phyloP scores from a whole-genome alignment of 2,888 invertebrate species.

The Hyppa rectilinea region DNA sequence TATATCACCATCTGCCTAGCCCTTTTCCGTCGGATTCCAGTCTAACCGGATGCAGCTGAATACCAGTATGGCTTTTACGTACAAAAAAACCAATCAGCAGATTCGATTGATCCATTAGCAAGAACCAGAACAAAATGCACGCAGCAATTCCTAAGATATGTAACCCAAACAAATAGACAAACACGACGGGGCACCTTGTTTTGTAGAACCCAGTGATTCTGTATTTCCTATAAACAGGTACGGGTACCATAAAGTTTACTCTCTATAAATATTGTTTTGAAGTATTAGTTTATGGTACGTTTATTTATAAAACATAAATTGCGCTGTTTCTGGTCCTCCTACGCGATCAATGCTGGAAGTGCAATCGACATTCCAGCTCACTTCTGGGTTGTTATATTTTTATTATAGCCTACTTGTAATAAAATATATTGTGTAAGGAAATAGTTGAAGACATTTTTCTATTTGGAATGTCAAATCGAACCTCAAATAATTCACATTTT shows the following conservation, averaged over 20 bases:
- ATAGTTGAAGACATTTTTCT: neutral
- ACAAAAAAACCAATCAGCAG: slow-evolving; percentile 10
- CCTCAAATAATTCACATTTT: neutral
- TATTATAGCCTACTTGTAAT: slow-evolving; percentile 16
- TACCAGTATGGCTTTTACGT: no score
- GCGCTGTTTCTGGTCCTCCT: slow-evolving; percentile 35
- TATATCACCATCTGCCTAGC: no score
- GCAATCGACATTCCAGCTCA: slow-evolving; percentile 56
- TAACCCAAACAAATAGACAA: slow-evolving; percentile 14
- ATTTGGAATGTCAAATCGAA: neutral
- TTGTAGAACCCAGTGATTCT: slow-evolving; percentile 16
- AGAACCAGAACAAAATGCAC: slow-evolving; percentile 10
- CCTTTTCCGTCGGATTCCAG: no score
- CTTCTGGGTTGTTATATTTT: slow-evolving; percentile 42
- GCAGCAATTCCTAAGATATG: slow-evolving; percentile 26
- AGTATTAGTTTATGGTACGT: slow-evolving; percentile 54
- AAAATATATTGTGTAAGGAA: slow-evolving; percentile 10
- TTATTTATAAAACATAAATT: slow-evolving; percentile 61
- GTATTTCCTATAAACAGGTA: slow-evolving; percentile 31
- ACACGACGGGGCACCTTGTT: slow-evolving; percentile 40
- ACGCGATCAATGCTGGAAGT: slow-evolving; percentile 43
- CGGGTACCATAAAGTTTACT: slow-evolving; percentile 26
- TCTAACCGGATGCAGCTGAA: no score
- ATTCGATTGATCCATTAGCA: slow-evolving; percentile 6
- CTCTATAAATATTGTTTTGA: slow-evolving; percentile 57